These are phyloP conservation scores for Bhutanitis thaidina DNA, from an alignment of 2,888 invertebrate genomes.

Conservation along the genomic window DNA sequence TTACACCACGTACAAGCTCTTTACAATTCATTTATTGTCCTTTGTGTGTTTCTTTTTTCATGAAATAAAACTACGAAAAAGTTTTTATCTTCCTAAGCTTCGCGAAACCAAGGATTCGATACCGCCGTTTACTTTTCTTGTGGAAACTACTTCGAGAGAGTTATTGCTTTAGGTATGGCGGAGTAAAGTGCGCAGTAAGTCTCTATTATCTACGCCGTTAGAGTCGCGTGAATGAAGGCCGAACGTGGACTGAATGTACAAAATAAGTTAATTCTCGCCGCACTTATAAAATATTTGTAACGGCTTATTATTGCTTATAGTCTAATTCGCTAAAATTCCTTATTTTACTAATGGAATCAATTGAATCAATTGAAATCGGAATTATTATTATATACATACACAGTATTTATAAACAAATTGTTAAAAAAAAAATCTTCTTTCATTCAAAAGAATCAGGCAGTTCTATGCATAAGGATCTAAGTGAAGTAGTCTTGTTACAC, in stretches of 20 bases:
- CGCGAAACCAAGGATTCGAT: slow-evolving; percentile 33
- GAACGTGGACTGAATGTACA: slow-evolving; percentile 70
- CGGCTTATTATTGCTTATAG: slow-evolving; percentile 20
- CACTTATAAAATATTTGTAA: slow-evolving; percentile 21
- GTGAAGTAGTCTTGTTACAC: too few relatives aligned
- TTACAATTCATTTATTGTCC: not conserved
- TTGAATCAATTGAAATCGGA: too few relatives aligned
- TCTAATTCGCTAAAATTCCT: not conserved
- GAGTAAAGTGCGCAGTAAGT: slow-evolving; percentile 76
- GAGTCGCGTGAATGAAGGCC: slow-evolving; percentile 74
- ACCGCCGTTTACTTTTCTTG: slow-evolving; percentile 43
- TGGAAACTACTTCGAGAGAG: slow-evolving; percentile 60
- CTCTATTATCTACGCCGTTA: slow-evolving; percentile 77
- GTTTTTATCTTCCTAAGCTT: slow-evolving; percentile 31
- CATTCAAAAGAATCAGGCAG: too few relatives aligned
- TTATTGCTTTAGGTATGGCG: slow-evolving; percentile 69
- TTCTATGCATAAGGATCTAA: too few relatives aligned
- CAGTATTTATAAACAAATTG: too few relatives aligned
- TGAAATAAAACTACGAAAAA: slow-evolving; percentile 13
- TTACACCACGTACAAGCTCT: too few relatives aligned
- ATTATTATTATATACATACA: too few relatives aligned
- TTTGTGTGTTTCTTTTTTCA: not conserved
- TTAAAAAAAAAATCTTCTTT: too few relatives aligned
- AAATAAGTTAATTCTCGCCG: slow-evolving; percentile 59
- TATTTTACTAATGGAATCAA: too few relatives aligned